These are phyloP conservation scores for Buphagus erythrorhynchus DNA, from an alignment of 2,797 vertebrate species.

Conservation along the genomic window DNA sequence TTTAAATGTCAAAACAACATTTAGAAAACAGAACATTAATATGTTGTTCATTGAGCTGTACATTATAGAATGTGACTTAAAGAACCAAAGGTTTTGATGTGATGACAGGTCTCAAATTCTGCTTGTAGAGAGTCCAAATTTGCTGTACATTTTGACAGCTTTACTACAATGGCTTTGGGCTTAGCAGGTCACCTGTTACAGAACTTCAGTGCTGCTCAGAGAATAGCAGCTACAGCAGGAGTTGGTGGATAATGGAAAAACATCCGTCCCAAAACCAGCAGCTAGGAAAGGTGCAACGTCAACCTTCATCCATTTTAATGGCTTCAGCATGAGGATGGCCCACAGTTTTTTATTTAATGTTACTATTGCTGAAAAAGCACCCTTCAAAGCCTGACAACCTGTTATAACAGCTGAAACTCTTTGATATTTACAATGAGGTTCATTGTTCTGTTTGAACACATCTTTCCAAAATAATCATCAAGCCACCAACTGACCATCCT, in stretches of 20 bases:
- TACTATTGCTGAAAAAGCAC: background rate
- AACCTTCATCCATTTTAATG: background rate
- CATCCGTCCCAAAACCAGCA: background rate
- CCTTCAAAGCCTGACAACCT: background rate
- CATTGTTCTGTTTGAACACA: background rate
- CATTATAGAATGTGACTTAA: constrained; percentile 58
- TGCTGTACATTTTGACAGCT: constrained; percentile 19
- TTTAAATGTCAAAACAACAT: constrained; percentile 70
- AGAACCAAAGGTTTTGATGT: constrained; percentile 58
- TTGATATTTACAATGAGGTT: background rate
- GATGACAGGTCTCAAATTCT: constrained; percentile 46
- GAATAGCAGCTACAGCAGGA: background rate
- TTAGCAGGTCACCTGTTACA: background rate
- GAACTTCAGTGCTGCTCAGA: background rate
- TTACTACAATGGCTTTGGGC: background rate
- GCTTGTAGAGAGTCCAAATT: constrained; percentile 2
- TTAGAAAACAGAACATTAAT: constrained; percentile 68
- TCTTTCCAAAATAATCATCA: background rate
- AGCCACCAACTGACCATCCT: background rate
- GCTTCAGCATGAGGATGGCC: background rate
- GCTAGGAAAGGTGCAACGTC: background rate
- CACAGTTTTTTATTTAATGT: background rate
- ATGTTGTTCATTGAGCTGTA: constrained; percentile 62
- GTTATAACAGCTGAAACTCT: background rate
- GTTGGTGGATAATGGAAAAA: background rate